Base-by-base conservation (phyloP, 2,113 vertebrate species). In the Chauna torquata region DNA sequence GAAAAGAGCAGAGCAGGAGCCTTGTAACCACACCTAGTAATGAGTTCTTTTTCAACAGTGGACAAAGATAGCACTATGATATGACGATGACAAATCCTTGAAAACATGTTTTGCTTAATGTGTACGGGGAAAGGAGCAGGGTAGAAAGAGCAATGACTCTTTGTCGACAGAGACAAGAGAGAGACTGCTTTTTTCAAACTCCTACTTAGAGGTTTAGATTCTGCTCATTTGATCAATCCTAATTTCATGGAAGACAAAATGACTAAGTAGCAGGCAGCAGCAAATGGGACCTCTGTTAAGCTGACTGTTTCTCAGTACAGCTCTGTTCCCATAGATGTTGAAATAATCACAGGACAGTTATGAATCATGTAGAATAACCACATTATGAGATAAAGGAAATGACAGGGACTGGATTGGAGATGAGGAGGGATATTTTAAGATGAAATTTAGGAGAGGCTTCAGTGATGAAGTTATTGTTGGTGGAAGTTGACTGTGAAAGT, bases 221-320 rank as follows among this genome's bases (percentile, higher is more conserved):
- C 55, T 78, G n/a, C 14, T 81, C 0, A 0, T 61, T 74, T 54
- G 70, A 82, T 17, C 54, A 49, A 9, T 61, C 16, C 4, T 16
- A 10, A 3, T 77, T 77, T 81, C 27, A 4, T 55, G 59, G 54
- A 34, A 86, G 34, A 81, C 3, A 58, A 77, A 83, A 74, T 45
- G 30, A 30, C 5, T 25, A 15, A 86, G 14, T 66, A 36, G 77
- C 15, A 38, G 59, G 59, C 28, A 81, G 47, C 14, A 82, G 45
- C 74, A 61, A 62, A 1, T 8, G 50, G 32, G 40, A 42, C 16
- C 32, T 58, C 52, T 75, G 11, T 16, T 42, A 72, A 75, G 44
- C 32, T 42, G 6, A 4, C 22, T 47, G 12, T 65, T 71, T 68
- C 36, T 84, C 19, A 16, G 36, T 40, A 17, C 11, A 72, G 16